Evolutionary conservation across 2,113 vertebrate species (phyloP).

Genomic region (Cebus imitator): DNA sequence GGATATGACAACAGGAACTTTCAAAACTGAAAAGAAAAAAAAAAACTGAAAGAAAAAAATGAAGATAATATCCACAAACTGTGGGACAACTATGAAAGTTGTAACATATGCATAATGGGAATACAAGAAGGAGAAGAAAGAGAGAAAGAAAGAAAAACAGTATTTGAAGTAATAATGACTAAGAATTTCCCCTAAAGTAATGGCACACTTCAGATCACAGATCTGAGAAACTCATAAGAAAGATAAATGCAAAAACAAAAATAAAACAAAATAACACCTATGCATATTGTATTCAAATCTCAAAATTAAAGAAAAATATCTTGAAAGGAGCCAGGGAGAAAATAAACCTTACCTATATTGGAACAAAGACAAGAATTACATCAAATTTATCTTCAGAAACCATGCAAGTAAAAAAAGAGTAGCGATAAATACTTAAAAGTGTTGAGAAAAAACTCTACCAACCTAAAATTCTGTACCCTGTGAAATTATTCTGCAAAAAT

Average conservation of each 20-base stretch:
- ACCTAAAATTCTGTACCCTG: background rate
- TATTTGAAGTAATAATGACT: background rate
- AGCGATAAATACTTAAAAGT: background rate
- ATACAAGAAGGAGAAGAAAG: background rate
- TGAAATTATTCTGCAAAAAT: background rate
- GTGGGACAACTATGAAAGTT: background rate
- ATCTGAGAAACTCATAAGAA: background rate
- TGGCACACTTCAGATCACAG: background rate
- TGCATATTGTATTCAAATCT: background rate
- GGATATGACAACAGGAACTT: background rate
- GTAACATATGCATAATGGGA: too few species aligned
- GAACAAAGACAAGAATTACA: background rate
- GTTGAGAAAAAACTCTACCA: background rate
- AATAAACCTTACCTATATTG: background rate
- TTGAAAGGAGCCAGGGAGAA: background rate
- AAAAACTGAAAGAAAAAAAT: background rate
- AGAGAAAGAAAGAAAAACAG: background rate
- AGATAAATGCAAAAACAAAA: background rate
- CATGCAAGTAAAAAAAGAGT: background rate
- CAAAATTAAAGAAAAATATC: background rate
- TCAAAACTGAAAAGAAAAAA: background rate
- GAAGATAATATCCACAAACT: background rate
- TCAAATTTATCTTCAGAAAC: too few species aligned
- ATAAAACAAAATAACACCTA: background rate
- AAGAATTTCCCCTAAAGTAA: background rate